phyloP scores from a whole-genome alignment of 2,888 invertebrate genomes.

The Perithous albicinctus region DNA sequence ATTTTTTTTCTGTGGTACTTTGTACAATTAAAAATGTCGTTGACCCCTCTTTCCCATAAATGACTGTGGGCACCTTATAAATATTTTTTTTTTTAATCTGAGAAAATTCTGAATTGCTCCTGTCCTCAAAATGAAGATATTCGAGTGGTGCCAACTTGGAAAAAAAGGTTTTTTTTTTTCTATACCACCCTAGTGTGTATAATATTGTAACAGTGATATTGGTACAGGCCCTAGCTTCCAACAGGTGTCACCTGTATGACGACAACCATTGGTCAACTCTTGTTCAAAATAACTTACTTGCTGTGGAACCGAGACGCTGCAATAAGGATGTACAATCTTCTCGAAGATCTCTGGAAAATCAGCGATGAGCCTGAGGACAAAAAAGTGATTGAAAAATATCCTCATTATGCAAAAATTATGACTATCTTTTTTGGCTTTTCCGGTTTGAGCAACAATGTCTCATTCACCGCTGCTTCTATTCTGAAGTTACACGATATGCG shows the following conservation, averaged over 20 bases:
- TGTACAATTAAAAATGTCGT: no score
- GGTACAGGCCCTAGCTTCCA: neutral
- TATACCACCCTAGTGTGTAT: no score
- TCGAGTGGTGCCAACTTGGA: no score
- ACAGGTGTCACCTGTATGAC: conserved; percentile 65
- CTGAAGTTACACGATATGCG: conserved; percentile 32
- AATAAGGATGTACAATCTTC: conserved; percentile 56
- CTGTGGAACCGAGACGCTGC: conserved; percentile 40
- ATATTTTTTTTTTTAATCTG: no score
- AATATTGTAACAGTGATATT: neutral
- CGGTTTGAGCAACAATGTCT: conserved; percentile 54
- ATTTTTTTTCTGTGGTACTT: no score
- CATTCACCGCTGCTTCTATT: conserved; percentile 47
- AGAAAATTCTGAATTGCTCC: no score
- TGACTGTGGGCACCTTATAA: no score
- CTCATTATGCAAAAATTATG: conserved; percentile 56
- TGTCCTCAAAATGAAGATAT: no score
- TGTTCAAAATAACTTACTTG: conserved; percentile 69
- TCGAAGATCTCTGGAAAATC: conserved; percentile 60
- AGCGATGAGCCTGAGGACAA: conserved; percentile 53
- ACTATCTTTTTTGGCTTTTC: conserved; percentile 57
- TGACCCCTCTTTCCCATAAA: no score
- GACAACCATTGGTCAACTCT: conserved; percentile 57
- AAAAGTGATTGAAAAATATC: conserved; percentile 49
- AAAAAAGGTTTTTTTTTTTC: no score